phyloP scores from a whole-genome alignment of 2,113 vertebrate genomes.

The Ivindomyrus marchei region DNA sequence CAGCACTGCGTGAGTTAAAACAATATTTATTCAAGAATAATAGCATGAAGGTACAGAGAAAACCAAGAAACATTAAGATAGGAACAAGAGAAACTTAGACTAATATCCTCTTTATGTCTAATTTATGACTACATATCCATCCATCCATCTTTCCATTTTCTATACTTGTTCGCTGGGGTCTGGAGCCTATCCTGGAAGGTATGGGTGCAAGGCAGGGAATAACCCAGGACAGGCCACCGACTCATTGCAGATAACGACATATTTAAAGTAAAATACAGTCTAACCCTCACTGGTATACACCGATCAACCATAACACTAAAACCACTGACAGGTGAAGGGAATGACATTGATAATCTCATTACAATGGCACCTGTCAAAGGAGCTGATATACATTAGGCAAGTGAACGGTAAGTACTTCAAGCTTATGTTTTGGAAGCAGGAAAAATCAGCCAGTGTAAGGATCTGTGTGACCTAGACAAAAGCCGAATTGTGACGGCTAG shows the following conservation, averaged over 20 bases:
- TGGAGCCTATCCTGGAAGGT: not conserved
- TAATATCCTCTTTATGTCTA: not conserved
- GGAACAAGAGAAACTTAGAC: not conserved
- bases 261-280: not conserved
- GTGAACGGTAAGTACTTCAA: not conserved
- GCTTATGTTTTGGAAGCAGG: not conserved
- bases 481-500: not conserved
- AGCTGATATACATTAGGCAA: not conserved
- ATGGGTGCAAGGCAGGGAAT: not conserved
- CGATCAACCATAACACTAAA: not conserved
- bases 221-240: not conserved
- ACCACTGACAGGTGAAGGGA: not conserved
- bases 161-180: not conserved
- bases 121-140: not conserved
- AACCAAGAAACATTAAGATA: not conserved
- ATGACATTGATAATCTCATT: not conserved
- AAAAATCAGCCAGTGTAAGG: not conserved
- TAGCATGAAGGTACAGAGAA: not conserved
- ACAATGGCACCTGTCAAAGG: not conserved
- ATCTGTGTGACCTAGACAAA: not conserved
- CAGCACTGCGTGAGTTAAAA: not conserved
- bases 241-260: not conserved
- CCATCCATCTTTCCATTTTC: not conserved
- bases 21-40: not conserved
- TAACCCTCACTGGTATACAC: not conserved